Evolutionary conservation across 2,797 vertebrate genomes (phyloP), one percentile per base, ranked within the genome.

Genomic region (Cynodonichthys magdalenae): DNA sequence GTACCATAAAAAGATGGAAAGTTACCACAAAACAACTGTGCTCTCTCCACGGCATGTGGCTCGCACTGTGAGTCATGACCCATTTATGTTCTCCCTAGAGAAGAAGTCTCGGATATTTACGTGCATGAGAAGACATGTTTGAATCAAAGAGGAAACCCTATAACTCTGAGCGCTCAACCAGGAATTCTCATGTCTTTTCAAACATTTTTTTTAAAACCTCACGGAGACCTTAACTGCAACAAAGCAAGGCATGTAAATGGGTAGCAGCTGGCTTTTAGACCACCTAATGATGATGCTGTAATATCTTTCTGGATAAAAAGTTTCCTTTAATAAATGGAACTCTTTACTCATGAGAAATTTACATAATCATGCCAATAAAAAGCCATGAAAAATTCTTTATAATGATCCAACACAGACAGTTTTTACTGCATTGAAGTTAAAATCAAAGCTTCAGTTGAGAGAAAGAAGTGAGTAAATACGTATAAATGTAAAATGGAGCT

Each of bases 1-100:
- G 59, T 45, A 76, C 84, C 84, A 77, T 85, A 90, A 84, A 89
- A 91, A 89, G 82, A 86, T 69, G 54, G 63, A 60, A 47, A 28
- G 55, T 58, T 59, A 59, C 84, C 79, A n/a, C 86, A 80, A 73
- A 83, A 75, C 47, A 63, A 68, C 71, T 61, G 53, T 61, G 63
- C 49, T 18, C 61, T 71, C 62, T 60, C 66, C 41, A 24, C 55
- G 57, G 59, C 55, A 53, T 74, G 62, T 42, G 44, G 66, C 67
- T 62, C 56, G 66, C 19, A 48, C 41, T 48, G 54, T 55, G 52
- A 75, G 66, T 55, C 48, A 48, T 54, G 24, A 57, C 51, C 47
- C 54, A 56, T 68, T 71, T 60, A 67, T 74, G 71, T 24, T 55
- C 17, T 20, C 19, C 46, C 19, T 11, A 5, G 19, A 53, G 36